Conservation (phyloP, 2,888 invertebrate species). For the Melinopterus prodromus region DNA sequence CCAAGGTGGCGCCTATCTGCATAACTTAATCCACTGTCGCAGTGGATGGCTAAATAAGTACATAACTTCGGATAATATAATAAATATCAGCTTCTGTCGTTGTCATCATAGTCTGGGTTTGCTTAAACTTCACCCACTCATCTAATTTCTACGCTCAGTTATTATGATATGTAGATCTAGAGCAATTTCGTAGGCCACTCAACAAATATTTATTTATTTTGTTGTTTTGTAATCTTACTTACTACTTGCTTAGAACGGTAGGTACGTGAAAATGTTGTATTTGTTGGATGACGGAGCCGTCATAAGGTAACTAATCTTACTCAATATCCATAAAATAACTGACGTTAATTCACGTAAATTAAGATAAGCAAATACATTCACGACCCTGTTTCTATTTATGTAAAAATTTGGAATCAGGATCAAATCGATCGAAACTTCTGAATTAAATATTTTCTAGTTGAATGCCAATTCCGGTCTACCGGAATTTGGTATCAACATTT, state of each 20-base stretch:
- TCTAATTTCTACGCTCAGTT: neutral
- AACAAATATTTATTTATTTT: neutral
- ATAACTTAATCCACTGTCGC: neutral
- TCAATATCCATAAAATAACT: neutral
- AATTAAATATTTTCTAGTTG: too few relatives aligned
- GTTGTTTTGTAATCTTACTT: neutral
- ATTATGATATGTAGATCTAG: neutral
- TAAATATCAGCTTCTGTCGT: neutral
- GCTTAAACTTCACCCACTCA: neutral
- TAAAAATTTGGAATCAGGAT: too few relatives aligned
- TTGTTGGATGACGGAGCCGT: neutral
- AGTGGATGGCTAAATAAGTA: neutral
- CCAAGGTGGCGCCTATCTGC: neutral
- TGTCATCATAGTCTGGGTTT: neutral
- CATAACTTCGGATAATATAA: neutral
- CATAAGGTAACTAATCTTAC: too few relatives aligned
- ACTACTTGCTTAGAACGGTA: too few relatives aligned
- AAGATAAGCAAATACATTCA: too few relatives aligned
- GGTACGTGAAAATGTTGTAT: neutral
- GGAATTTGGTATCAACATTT: too few relatives aligned
- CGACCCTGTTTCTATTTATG: too few relatives aligned
- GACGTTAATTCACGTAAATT: too few relatives aligned
- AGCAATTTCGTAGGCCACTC: neutral
- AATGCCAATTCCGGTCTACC: too few relatives aligned
- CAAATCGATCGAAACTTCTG: too few relatives aligned